Evolutionary conservation across 2,113 vertebrate species (phyloP).

Genomic region (Hylia prasina): DNA sequence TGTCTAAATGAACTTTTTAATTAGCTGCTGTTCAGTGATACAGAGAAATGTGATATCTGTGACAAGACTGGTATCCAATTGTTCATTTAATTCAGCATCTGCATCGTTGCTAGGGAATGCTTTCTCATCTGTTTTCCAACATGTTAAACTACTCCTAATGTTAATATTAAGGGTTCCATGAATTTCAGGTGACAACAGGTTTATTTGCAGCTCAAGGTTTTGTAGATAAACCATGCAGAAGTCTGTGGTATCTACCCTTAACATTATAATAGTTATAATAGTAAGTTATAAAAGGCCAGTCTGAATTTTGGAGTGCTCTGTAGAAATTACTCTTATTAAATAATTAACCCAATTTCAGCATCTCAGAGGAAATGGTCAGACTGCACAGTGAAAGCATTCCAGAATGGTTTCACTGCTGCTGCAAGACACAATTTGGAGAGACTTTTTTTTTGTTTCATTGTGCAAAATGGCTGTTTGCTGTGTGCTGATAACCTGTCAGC

Average conservation of each 20-base stretch:
- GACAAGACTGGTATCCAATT: background rate
- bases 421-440: background rate
- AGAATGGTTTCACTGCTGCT: background rate
- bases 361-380: background rate
- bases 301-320: background rate
- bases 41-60: constrained; percentile 28
- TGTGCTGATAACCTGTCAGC: background rate
- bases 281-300: background rate
- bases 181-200: background rate
- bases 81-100: background rate
- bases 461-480: background rate
- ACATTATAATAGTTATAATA: too few species aligned
- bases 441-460: background rate
- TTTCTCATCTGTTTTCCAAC: background rate
- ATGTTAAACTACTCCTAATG: background rate
- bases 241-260: background rate
- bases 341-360: background rate
- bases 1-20: constrained; percentile 48
- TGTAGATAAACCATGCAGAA: background rate
- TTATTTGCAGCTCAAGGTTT: background rate
- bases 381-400: background rate
- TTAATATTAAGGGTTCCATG: background rate
- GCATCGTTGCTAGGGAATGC: background rate
- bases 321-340: background rate
- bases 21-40: constrained; percentile 36